Evolutionary conservation across 2,888 invertebrate species (phyloP), one percentile per base, ranked within the genome.

Genomic region (Sialis fuliginosa): DNA sequence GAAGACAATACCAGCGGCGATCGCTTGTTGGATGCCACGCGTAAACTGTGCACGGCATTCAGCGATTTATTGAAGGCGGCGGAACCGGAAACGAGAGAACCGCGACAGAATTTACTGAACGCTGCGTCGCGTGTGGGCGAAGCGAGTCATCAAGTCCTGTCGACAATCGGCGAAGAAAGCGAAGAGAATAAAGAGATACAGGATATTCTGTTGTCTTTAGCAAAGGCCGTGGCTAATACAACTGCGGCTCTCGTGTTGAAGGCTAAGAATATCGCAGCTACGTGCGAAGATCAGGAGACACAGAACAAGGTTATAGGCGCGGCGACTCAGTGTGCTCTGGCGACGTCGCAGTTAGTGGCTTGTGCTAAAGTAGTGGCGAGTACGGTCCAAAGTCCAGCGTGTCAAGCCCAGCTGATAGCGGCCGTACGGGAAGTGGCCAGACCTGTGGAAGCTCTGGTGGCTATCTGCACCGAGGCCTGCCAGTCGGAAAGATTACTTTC

Each of bases 121-220:
- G 96, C 97, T 0, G 98, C 97, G 0, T 91, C 91, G 9, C 77
- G 89, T 51, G 92, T 98, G 42, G 98, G 98, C 7, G 97, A 98
- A 63, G 93, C 95, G 0, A 93, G 93, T 49, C 89, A 92, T 43
- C 84, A 87, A 57, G 90, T 97, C 0, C 76, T 98, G 46, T 80
- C 87, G 57, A 90, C 89, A 46, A 93, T 95, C 62, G 90, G 89
- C 10, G 91, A 92, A 58, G 91, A 91, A 50, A 85, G 85, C n/a
- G 79, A 80, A 9, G 79, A 83, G 52, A 84, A 81, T 62, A 79
- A 83, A 55, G 89, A 89, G 56, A 72, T 87, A 2, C 69, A 81
- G 68, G 97, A 98, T 56, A 85, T 91, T 68, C 75, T 98, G 0
- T 71, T 98, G 30, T 86, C 89, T 0, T 70, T 96, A 54, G 97